phyloP scores from a whole-genome alignment of 1,140 invertebrate species.

The Holcopasites calliopsidis region DNA sequence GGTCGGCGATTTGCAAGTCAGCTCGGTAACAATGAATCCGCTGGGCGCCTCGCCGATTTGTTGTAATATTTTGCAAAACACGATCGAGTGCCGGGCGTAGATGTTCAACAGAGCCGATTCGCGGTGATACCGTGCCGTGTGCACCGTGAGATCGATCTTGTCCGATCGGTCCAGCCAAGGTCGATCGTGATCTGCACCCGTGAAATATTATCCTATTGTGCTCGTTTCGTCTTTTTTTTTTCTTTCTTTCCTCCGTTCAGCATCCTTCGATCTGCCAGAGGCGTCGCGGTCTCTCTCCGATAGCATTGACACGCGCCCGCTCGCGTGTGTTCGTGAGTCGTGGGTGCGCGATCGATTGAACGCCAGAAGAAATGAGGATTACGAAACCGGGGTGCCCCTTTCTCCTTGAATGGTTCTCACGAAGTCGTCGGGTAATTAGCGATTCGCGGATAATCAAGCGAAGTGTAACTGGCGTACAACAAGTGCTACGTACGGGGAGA shows the following conservation, averaged over 20 bases:
- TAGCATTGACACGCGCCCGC: slow-evolving; percentile 29
- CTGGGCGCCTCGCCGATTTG: slow-evolving; percentile 7
- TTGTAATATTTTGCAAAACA: slow-evolving; percentile 45
- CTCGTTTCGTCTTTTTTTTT: slow-evolving; percentile 48
- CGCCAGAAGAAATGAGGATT: neutral
- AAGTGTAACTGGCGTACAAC: slow-evolving; percentile 25
- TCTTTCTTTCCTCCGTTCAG: slow-evolving; percentile 23
- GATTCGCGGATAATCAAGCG: slow-evolving; percentile 30
- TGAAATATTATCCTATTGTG: slow-evolving; percentile 69
- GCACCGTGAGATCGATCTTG: slow-evolving; percentile 50
- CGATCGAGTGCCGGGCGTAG: no score
- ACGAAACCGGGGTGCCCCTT: slow-evolving; percentile 15
- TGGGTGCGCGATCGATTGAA: neutral
- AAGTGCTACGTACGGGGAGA: slow-evolving; percentile 1
- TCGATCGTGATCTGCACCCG: slow-evolving; percentile 64
- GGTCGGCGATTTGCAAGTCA: slow-evolving; percentile 28
- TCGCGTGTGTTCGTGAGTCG: neutral
- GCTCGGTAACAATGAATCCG: slow-evolving; percentile 17
- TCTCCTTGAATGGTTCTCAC: slow-evolving; percentile 23
- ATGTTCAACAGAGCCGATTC: slow-evolving; percentile 29
- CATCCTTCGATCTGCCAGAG: slow-evolving; percentile 11
- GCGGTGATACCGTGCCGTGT: slow-evolving; percentile 7
- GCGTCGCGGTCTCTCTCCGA: neutral
- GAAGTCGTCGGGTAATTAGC: slow-evolving; percentile 22
- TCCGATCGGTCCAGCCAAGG: slow-evolving; percentile 51